A percentile compares a stretch with the other conserved stretches of the same genome.
Conservation (phyloP, 2,888 invertebrate species). For the Laspeyria flexula region DNA sequence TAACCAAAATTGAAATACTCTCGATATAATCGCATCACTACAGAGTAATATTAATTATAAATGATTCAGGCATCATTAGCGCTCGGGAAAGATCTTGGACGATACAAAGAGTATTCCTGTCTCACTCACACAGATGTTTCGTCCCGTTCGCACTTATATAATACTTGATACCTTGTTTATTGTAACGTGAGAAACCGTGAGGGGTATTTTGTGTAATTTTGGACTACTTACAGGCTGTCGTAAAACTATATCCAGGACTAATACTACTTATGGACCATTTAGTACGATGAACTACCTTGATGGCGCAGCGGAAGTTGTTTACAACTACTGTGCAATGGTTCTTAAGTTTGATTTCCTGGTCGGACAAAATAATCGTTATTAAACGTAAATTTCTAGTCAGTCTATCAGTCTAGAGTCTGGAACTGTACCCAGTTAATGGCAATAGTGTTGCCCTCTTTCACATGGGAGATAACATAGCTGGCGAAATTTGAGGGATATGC, state of each 20-base stretch:
- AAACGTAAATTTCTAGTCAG: no score
- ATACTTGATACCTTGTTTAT: constrained; percentile 46
- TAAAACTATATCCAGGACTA: not conserved
- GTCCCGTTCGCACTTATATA: constrained; percentile 35
- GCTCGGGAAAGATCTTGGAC: constrained; percentile 46
- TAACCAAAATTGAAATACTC: no score
- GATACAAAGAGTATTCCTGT: constrained; percentile 41
- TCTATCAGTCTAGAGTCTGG: no score
- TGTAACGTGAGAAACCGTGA: constrained; percentile 57
- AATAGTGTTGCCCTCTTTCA: no score
- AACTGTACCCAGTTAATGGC: no score
- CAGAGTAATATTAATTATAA: constrained; percentile 53
- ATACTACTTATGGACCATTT: not conserved
- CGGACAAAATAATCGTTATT: no score
- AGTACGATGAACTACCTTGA: no score
- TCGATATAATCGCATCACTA: constrained; percentile 40
- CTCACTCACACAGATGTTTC: constrained; percentile 35
- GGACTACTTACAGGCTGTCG: constrained; percentile 41
- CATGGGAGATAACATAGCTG: no score
- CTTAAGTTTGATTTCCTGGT: no score
- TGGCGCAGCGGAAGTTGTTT: no score
- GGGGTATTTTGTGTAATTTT: constrained; percentile 38
- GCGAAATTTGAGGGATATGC: no score
- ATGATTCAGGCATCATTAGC: constrained; percentile 67
- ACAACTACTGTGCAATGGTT: no score